These are phyloP conservation scores for Synchiropus splendidus DNA, from an alignment of 2,113 vertebrate species.

Conservation along the genomic window DNA sequence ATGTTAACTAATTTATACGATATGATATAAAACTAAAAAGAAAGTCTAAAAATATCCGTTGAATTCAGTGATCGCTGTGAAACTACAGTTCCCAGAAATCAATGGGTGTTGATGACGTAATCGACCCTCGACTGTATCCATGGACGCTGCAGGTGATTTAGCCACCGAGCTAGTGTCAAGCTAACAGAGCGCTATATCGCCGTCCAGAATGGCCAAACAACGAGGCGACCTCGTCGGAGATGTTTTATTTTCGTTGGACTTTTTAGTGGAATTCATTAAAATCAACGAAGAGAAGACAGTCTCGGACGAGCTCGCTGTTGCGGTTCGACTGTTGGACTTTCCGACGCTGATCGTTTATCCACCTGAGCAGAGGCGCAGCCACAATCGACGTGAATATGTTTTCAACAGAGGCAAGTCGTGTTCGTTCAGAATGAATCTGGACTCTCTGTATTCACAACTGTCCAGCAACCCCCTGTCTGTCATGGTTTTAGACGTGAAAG, in stretches of 20 bases:
- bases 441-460: slow-evolving; percentile 44
- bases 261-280: slow-evolving; percentile 70
- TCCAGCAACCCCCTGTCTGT: slow-evolving; percentile 60
- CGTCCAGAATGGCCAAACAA: slow-evolving; percentile 28
- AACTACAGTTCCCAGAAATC: slow-evolving; percentile 29
- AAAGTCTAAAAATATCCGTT: too few relatives aligned
- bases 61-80: too few relatives aligned
- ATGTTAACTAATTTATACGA: too few relatives aligned
- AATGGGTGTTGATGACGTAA: slow-evolving; percentile 14
- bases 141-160: slow-evolving; percentile 6
- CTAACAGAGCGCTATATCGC: too few relatives aligned
- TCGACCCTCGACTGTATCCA: slow-evolving; percentile 54
- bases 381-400: slow-evolving; percentile 4
- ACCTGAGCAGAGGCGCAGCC: not conserved
- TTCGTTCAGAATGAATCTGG: slow-evolving; percentile 67
- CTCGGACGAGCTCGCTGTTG: slow-evolving; percentile 62
- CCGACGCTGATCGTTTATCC: slow-evolving; percentile 76
- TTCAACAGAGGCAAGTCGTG: slow-evolving; percentile 80
- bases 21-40: too few relatives aligned
- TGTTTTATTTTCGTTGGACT: slow-evolving; percentile 73
- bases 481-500: slow-evolving; percentile 60
- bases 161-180: not conserved
- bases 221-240: slow-evolving; percentile 20
- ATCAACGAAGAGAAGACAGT: slow-evolving; percentile 29
- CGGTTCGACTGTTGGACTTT: slow-evolving; percentile 75